Evolutionary conservation across 2,797 vertebrate species (phyloP), one percentile per base, ranked within the genome.

Genomic region (Acestrorhynchus altus): DNA sequence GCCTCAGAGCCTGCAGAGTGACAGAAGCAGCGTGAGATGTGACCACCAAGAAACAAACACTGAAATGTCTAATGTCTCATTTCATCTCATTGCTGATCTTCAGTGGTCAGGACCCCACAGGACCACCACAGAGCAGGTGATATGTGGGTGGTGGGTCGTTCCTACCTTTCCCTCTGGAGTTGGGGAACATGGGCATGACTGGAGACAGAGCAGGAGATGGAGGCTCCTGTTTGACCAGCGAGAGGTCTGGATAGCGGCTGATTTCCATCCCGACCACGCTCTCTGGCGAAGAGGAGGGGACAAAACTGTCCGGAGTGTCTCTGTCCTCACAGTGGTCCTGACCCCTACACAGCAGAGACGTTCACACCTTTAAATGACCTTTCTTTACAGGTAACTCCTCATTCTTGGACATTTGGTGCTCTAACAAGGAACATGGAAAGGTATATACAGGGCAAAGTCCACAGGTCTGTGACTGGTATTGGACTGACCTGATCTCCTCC

Each of bases 211-310:
- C 93, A 0, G 96, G 97, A 42, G 98, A 98, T 0, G 89, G 93
- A 26, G 94, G 95, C 87, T 99, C 98, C 87, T 97, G 94, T 85
- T 99, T 99, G 67, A 99, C 95, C 61, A 95, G 83, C 0, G 97
- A 96, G 87, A 99, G 86, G 86, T 98, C 96, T 5, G 98, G 98
- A 82, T 97, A 99, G 76, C 97, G 93, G 81, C 95, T 97, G 79
- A 99, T 94, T 91, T 99, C 97, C 90, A 95, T 93, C 79, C 97
- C 98, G 78, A 97, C 94, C 70, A 99, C 96, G 0, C 98, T 99
- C 90, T 99, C 98, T 10, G 98, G 98, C 83, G 98, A 99, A 7
- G 98, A 99, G 0, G 98, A 99, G 71, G 98, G 97, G 74, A 99
- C 95, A 79, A 99, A 99, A 86, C 98, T 99, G 88, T 99, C 97